Base-by-base conservation (phyloP, 2,888 invertebrate species). In the Neoaliturus tenellus region DNA sequence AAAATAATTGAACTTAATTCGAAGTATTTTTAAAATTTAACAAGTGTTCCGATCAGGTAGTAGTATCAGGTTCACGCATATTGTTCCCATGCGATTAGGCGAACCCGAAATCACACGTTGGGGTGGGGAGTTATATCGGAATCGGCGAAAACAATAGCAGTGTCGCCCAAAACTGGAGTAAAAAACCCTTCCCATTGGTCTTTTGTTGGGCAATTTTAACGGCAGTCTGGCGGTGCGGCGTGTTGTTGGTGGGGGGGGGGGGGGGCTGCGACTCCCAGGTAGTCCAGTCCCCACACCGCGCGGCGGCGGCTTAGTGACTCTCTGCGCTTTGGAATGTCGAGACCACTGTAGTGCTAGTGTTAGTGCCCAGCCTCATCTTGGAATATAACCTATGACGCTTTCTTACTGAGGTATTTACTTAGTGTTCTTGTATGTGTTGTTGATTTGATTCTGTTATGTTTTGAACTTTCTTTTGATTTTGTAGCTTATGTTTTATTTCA, bases 121-220 rank as follows among this genome's bases (percentile, higher is more conserved):
- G 31, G 67, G 69, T 33, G 10, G 6, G 33, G 10, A 23, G 35
- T 48, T 20, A 39, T 2, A 71, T 31, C 33, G n/a, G n/a, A n/a
- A 35, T 75, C 75, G 25, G 5, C 44, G 75, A 75, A 75, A 78
- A 78, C 78, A 78, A 78, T 78, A 55, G 78, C 48, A 28, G 17
- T 75, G 75, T 75, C 78, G 55, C 78, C 48, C 55, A 28, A 78
- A 78, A 78, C 78, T 78, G 55, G 78, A 78, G 78, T 78, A 78
- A 78, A 75, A 73, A 78, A 55, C 78, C 78, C 78, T 78, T 78
- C 78, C 78, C 55, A 78, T 51, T 78, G 78, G 39, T 48, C 78
- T 78, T 78, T 78, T 78, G 78, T 78, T 78, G 78, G 78, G 78
- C 78, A 78, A 78, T 78, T 78, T 78, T 78, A 78, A 78, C 78